A percentile compares a stretch with the other conserved stretches of the same genome.
Evolutionary conservation across 2,797 vertebrate species (phyloP).

Genomic region (Amblyopsis hoosieri): DNA sequence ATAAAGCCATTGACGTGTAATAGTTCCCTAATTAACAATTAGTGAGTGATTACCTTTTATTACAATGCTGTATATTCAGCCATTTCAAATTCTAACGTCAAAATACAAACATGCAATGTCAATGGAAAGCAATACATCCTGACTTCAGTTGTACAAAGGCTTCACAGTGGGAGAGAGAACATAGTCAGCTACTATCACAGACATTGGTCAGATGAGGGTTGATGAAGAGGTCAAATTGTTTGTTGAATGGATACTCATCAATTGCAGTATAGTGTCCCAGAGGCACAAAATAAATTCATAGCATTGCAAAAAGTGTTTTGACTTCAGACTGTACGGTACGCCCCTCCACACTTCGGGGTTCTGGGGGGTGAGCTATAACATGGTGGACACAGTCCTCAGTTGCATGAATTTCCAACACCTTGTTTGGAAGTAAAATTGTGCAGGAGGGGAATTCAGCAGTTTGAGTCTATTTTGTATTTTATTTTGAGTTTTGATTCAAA

Average conservation of each 20-base stretch:
- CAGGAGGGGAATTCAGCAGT: no score
- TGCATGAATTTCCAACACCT: no score
- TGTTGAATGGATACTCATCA: no score
- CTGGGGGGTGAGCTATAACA: no score
- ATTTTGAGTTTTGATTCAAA: background rate
- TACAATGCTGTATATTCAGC: conserved; percentile 3
- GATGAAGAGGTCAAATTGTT: no score
- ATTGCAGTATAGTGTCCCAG: no score
- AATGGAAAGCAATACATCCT: conserved; percentile 10
- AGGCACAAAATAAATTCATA: no score
- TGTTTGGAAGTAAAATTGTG: no score
- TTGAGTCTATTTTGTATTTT: background rate
- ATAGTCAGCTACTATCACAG: conserved; percentile 9
- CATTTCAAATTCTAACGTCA: conserved; percentile 7
- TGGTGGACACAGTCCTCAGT: no score
- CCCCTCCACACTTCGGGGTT: no score
- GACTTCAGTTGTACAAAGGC: conserved; percentile 11
- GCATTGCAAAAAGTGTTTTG: no score
- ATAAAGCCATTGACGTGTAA: conserved; percentile 27
- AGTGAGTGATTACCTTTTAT: conserved; percentile 2
- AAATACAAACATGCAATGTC: conserved; percentile 6
- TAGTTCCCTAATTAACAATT: conserved; percentile 34
- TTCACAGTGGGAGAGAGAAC: conserved; percentile 5
- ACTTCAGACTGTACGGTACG: no score
- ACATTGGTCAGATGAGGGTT: conserved; percentile 1